Base-by-base conservation (phyloP, 2,797 vertebrate genomes). In the Channa striata region DNA sequence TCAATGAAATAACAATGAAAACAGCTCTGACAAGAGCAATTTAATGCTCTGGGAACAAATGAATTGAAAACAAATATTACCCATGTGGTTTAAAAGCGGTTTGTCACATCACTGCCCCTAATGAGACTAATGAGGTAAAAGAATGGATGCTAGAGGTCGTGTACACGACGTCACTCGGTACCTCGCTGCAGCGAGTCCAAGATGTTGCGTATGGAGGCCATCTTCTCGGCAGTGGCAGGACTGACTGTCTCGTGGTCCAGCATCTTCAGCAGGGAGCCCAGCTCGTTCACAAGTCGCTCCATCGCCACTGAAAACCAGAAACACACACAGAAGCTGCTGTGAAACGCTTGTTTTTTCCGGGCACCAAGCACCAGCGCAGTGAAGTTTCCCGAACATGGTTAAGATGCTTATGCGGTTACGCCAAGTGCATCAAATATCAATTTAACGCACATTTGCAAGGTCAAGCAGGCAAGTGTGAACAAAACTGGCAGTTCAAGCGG, bases 211-310 rank as follows among this genome's bases (percentile, higher is more conserved):
- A 99, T 92, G 0, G 96, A 95, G 56, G 90, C 93, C 92, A 98
- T 97, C 93, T 99, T 98, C 87, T 99, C 96, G 25, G 95, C 88
- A 0, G 98, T 94, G 40, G 95, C 96, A 17, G 96, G 91, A 47
- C 98, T 99, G 89, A 99, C 93, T 14, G 94, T 94, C 89, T 99
- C 98, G 0, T 96, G 95, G 85, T 99, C 98, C 90, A 99, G 88
- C 91, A 99, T 94, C 90, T 96, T 98, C 72, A 99, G 95, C 58
- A 99, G 89, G 40, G 95, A 42, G 0, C 91, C 93, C 49, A 99
- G 93, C 92, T 99, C 98, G 0, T 92, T 96, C 67, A 99, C 92
- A 37, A 99, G 96, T 60, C 96, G 96, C 86, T 99, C 98, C 90
- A 99, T 92, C 74, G 93, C 96, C 94, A 86, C 46, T 73, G 72